phyloP scores from a whole-genome alignment of 2,797 vertebrate genomes.

The Chelon labrosus region DNA sequence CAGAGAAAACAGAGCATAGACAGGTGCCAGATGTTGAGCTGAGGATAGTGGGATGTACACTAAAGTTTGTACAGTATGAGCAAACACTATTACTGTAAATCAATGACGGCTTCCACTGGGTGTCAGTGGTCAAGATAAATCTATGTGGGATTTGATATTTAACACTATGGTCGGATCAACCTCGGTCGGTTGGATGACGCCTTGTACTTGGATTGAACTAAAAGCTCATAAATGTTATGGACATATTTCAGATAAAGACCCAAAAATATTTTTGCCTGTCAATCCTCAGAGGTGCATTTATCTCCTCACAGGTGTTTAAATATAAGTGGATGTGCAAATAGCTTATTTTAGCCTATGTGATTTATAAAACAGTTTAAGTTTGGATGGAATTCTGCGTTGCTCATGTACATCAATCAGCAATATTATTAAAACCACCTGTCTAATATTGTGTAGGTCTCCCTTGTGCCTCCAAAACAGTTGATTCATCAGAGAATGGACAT shows the following conservation, averaged over 20 bases:
- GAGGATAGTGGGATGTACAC: not conserved
- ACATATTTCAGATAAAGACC: too few relatives aligned
- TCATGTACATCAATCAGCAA: constrained; percentile 1
- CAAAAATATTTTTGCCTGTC: too few relatives aligned
- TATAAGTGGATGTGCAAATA: constrained; percentile 1
- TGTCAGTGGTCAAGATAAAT: not conserved
- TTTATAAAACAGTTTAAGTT: constrained; percentile 34
- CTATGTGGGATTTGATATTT: constrained; percentile 6
- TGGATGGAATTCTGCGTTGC: constrained; percentile 20
- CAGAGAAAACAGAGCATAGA: not conserved
- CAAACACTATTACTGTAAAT: too few relatives aligned
- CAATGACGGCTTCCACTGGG: not conserved
- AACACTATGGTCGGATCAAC: not conserved
- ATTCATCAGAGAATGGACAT: too few relatives aligned
- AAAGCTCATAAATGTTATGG: too few relatives aligned
- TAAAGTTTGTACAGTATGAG: not conserved
- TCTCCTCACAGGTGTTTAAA: not conserved
- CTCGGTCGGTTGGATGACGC: not conserved
- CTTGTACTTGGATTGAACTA: too few relatives aligned
- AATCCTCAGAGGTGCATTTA: too few relatives aligned
- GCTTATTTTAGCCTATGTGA: constrained; percentile 16
- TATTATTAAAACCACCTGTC: too few relatives aligned
- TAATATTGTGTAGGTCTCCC: too few relatives aligned
- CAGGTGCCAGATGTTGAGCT: constrained; percentile 17
- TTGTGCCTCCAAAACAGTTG: too few relatives aligned